Base-by-base conservation (phyloP, 2,888 invertebrate genomes). In the Aquatica leii region DNA sequence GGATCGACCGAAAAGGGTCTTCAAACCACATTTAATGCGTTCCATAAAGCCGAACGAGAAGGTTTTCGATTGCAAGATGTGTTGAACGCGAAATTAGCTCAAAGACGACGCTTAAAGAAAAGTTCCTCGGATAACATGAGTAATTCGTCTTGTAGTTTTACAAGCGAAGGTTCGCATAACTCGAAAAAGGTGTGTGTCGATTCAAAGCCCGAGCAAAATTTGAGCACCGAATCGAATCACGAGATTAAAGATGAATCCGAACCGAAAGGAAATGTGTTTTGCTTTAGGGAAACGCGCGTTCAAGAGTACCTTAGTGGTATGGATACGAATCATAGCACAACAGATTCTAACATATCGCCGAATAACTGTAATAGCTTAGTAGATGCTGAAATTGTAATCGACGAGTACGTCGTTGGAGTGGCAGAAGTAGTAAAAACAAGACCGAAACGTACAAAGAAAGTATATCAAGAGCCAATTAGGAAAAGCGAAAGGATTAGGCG, bases 61-160 rank as follows among this genome's bases (percentile, higher is more conserved):
- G 91, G 91, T n/a, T 91, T 92, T 78, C 83, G 90, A 46, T 81
- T 92, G 59, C 85, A 90, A 78, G 91, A 91, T 71, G 92, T 92
- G 0, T 84, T 86, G 24, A 87, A 86, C 58, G 91, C 91, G 0
- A 88, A 89, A 69, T 81, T 91, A 57, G 90, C 91, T 9, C 88
- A 90, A 76, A 82, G 91, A 21, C 83, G 91, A 2, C 85, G 88
- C 73, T 81, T 86, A 76, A 88, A 88, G 72, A 88, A 88, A 75
- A 81, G 80, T 69, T 81, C 81, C 48, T 81, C 81, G 0, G 81
- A 81, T 46, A 81, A 81, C 62, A 78, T 78, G 66, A 79, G 79
- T 62, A 77, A 77, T 31, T 79, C 79, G 11, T 78, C 79, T 21
- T 77, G 77, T 48, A 81, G 81, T 65, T 81, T 81, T 62, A 81